Percentiles rank a stretch among this genome's conserved stretches.
These are phyloP conservation scores for Philopotamus ludificatus DNA, from an alignment of 1,140 invertebrate genomes.

Conservation along the genomic window DNA sequence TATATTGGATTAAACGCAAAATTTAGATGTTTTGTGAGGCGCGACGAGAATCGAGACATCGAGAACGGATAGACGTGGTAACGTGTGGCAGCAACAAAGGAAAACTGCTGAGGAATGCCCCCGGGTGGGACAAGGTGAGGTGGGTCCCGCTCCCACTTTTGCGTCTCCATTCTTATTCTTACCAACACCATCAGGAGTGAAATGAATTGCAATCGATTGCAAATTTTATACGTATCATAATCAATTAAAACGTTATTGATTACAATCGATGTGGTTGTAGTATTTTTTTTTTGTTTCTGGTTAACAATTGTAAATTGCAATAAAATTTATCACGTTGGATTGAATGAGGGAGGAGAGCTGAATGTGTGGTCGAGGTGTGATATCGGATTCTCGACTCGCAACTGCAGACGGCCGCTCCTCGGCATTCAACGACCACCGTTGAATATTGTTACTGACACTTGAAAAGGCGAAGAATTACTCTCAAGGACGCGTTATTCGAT, in stretches of 20 bases:
- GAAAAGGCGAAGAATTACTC: neutral
- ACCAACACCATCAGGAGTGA: too few relatives aligned
- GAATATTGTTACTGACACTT: conserved; percentile 12
- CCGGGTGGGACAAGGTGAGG: neutral
- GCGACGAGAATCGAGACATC: neutral
- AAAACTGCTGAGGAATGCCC: conserved; percentile 15
- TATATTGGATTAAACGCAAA: too few relatives aligned
- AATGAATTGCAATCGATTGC: neutral
- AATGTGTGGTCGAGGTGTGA: neutral
- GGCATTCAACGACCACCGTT: conserved; percentile 1
- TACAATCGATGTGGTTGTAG: neutral
- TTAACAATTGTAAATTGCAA: conserved; percentile 35
- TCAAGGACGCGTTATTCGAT: conserved; percentile 1
- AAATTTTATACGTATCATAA: too few relatives aligned
- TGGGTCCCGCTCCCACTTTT: neutral
- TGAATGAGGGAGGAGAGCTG: neutral
- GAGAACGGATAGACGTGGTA: conserved; percentile 18
- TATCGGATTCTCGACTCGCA: neutral
- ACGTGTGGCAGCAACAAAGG: conserved; percentile 19
- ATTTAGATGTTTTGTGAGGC: too few relatives aligned
- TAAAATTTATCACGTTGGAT: conserved; percentile 37
- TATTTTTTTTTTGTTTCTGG: conserved; percentile 10
- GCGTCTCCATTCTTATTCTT: too few relatives aligned
- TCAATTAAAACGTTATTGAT: too few relatives aligned
- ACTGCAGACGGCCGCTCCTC: neutral